These are phyloP conservation scores for Styela clava DNA, from an alignment of 23 tunicate genomes.

Conservation along the genomic window DNA sequence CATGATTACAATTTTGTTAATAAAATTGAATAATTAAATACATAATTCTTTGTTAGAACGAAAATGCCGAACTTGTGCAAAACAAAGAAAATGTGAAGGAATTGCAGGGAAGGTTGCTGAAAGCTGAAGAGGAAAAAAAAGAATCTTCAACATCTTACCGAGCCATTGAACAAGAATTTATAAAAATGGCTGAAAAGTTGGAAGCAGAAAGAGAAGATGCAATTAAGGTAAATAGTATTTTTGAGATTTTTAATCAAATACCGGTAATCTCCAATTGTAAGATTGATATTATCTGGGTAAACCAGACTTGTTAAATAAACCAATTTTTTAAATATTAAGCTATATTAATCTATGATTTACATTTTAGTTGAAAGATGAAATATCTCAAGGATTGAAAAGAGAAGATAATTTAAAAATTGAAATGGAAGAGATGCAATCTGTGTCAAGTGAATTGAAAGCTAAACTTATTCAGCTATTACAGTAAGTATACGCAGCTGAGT, in stretches of 20 bases:
- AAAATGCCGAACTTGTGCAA: constrained; percentile 3
- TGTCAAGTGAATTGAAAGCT: constrained; percentile 10
- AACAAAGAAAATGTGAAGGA: neutral
- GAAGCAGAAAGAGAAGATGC: constrained; percentile 8
- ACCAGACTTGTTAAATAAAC: too few species aligned
- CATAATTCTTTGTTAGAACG: too few species aligned
- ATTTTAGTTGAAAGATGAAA: constrained; percentile 15
- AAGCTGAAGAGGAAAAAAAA: neutral
- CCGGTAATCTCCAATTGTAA: neutral
- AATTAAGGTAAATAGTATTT: neutral
- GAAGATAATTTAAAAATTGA: constrained; percentile 9
- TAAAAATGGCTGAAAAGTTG: constrained; percentile 14
- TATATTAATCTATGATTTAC: too few species aligned
- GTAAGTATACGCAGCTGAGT: too few species aligned
- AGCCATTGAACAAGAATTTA: constrained; percentile 3
- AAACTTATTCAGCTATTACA: constrained; percentile 25
- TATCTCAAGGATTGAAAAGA: neutral
- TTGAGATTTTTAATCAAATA: neutral
- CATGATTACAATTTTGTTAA: too few species aligned
- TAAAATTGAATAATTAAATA: too few species aligned
- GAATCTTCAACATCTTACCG: neutral
- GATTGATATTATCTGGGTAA: neutral
- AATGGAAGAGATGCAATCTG: constrained; percentile 4
- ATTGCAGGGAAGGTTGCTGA: neutral
- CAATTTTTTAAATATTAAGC: too few species aligned